Conservation (phyloP, 2,113 vertebrate genomes). For the Vulpes vulpes region DNA sequence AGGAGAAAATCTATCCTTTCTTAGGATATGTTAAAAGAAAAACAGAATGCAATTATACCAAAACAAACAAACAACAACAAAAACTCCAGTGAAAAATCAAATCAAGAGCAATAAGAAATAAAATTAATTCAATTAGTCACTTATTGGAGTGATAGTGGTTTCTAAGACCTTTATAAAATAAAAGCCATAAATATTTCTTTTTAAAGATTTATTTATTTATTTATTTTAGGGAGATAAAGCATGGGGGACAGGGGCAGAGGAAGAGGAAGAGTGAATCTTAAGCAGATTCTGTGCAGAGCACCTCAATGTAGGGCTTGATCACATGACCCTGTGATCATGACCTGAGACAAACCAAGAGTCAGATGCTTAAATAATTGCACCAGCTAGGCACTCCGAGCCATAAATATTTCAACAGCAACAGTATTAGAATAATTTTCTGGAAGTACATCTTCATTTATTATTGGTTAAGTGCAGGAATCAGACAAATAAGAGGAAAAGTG, state of each 20-base stretch:
- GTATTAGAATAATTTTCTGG: constrained; percentile 35
- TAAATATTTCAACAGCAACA: constrained; percentile 47
- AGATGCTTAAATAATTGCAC: background rate
- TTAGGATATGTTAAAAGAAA: constrained; percentile 68
- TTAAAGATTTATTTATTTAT: background rate
- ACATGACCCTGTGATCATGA: background rate
- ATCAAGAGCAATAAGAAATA: constrained; percentile 62
- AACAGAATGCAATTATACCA: constrained; percentile 41
- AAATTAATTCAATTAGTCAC: constrained; percentile 66
- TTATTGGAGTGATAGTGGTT: constrained; percentile 13
- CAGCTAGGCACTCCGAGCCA: background rate
- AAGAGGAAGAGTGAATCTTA: background rate
- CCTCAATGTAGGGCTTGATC: background rate
- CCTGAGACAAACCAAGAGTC: background rate
- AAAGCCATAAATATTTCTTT: constrained; percentile 49
- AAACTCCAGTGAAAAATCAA: constrained; percentile 50
- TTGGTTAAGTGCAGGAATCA: background rate
- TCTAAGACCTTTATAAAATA: constrained; percentile 9
- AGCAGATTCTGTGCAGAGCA: background rate
- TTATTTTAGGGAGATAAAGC: background rate
- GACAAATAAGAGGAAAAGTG: background rate
- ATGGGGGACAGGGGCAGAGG: background rate
- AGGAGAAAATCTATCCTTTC: constrained; percentile 34
- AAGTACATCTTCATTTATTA: background rate
- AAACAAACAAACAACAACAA: constrained; percentile 13